Base-by-base conservation (phyloP, 1,140 invertebrate species). In the Anagrus nilaparvatae region DNA sequence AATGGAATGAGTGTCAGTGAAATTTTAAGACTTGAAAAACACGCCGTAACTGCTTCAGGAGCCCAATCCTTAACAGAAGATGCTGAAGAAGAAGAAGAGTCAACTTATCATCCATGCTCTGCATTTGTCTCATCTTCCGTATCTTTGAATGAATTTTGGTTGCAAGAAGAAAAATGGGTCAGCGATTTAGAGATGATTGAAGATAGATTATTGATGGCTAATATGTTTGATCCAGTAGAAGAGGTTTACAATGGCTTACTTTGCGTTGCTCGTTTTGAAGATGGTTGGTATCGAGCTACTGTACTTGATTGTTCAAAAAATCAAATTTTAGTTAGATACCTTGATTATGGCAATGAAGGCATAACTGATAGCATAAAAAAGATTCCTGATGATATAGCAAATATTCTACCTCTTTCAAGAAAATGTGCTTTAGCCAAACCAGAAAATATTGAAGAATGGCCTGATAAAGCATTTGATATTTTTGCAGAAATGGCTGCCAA, bases 261-360 rank as follows among this genome's bases (percentile, higher is more conserved):
- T 0, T 79, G 77, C 44, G 74, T 76, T 16, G 79, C 77, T n/a
- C 70, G 77, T 45, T 82, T 75, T 54, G 75, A 79, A 16, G 79
- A 81, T 46, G 63, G 68, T 16, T 59, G 70, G 8, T 84, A 84
- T 47, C 66, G 82, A 34, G 77, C 76, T 3, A 54, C 46, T 4
- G 44, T 70, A 10, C 6, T 67, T 3, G 55, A 56, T 4, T 49
- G 57, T 4, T 40, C 12, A 4, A 51, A 63, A 5, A 39, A 49
- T 38, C 52, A 53, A 13, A 61, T 56, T 5, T 56, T 63, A 43
- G 72, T 79, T 0, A 53, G 60, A 12, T 79, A 70, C 48, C 65
- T 79, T 3, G 76, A 78, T 49, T 78, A 77, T 49, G 77, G 77
- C 16, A 77, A 79, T 53, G 51, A 49, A 1, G 59, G 57, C 3